A percentile compares a stretch with the other conserved stretches of the same genome.
Evolutionary conservation across 2,797 vertebrate species (phyloP).

Genomic region (Aphelocoma californica): DNA sequence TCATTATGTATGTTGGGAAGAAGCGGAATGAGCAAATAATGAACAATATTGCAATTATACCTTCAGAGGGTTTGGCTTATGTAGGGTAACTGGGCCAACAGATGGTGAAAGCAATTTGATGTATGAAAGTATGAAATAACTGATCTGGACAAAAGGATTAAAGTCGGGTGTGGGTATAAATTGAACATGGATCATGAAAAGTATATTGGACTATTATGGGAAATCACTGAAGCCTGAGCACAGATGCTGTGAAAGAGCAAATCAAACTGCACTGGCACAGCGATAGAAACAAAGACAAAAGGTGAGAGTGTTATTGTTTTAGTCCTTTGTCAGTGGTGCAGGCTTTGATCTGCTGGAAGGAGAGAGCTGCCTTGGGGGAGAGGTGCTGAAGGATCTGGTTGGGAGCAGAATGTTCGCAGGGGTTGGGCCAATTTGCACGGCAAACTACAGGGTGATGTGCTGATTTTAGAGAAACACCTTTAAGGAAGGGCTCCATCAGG

Average conservation of each 20-base stretch:
- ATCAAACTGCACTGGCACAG: background rate
- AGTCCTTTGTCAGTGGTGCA: background rate
- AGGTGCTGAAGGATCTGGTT: background rate
- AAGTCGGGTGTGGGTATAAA: background rate
- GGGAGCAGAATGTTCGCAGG: background rate
- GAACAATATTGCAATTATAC: conserved; percentile 51
- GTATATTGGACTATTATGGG: conserved; percentile 9
- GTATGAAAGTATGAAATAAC: conserved; percentile 51
- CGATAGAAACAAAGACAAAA: conserved; percentile 23
- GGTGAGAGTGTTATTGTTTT: background rate
- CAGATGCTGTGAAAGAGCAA: conserved; percentile 37
- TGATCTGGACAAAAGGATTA: conserved; percentile 43
- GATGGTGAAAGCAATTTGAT: conserved; percentile 51
- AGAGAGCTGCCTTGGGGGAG: background rate
- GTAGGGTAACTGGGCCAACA: conserved; percentile 41
- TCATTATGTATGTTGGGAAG: background rate
- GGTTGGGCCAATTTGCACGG: background rate
- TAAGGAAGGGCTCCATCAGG: background rate
- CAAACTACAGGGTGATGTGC: background rate
- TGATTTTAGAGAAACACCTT: background rate
- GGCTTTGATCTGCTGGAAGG: background rate
- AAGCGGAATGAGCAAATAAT: conserved; percentile 26
- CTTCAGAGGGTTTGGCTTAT: conserved; percentile 31
- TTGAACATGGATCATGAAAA: conserved; percentile 23
- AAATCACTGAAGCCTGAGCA: conserved; percentile 39